phyloP scores from a whole-genome alignment of 2,888 invertebrate genomes.

The Synergus japonicus region DNA sequence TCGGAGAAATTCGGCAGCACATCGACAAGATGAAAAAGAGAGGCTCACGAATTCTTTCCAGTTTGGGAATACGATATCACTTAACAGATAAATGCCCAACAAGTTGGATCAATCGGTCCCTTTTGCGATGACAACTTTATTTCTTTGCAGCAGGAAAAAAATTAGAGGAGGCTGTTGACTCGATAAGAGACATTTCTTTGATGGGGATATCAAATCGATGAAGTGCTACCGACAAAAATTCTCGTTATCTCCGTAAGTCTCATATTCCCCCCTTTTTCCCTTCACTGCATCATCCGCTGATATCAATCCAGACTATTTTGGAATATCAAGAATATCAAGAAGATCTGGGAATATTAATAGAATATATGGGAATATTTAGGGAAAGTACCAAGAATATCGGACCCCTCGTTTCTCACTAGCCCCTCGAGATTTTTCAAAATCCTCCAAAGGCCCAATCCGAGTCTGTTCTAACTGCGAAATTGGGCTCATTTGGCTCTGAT shows the following conservation, averaged over 20 bases:
- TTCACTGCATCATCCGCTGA: background rate
- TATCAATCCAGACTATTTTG: background rate
- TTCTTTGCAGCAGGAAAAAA: slow-evolving; percentile 22
- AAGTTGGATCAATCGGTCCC: slow-evolving; percentile 37
- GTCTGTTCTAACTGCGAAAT: background rate
- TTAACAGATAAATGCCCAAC: slow-evolving; percentile 35
- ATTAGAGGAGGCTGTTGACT: background rate
- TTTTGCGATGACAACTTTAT: slow-evolving; percentile 39
- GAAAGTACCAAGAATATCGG: background rate
- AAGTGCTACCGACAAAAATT: slow-evolving; percentile 39
- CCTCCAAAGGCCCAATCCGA: background rate
- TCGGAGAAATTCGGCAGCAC: slow-evolving; percentile 34
- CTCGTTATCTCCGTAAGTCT: slow-evolving; percentile 17
- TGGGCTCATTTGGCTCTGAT: background rate
- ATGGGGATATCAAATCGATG: background rate
- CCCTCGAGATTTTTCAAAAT: background rate
- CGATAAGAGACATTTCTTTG: slow-evolving; percentile 24
- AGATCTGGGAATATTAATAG: background rate
- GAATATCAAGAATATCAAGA: background rate
- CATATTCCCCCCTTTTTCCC: slow-evolving; percentile 2
- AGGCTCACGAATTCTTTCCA: slow-evolving; percentile 24
- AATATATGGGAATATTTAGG: too few relatives aligned
- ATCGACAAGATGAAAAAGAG: slow-evolving; percentile 32
- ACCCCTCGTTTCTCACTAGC: background rate
- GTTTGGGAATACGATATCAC: slow-evolving; percentile 34